Base-by-base conservation (phyloP, 2,888 invertebrate genomes). In the Heliconius erato region DNA sequence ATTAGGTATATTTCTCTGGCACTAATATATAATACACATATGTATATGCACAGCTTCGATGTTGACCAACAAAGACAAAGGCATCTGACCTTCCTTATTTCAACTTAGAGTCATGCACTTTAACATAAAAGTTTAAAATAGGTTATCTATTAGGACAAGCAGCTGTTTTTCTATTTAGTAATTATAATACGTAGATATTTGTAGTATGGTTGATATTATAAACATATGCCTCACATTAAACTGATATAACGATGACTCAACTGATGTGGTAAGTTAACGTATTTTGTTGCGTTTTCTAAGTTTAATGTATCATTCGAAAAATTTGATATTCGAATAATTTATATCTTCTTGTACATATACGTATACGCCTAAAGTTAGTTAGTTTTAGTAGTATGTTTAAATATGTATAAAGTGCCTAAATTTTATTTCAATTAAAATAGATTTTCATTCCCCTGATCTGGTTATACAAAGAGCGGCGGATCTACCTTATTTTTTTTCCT, bases 201-300 rank as follows among this genome's bases (percentile, higher is more conserved):
- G 14, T 49, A 49, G n/a, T 14, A n/a, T 40, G 2, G n/a, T 40
- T 3, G 26, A 26, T 11, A 72, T 72, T 28, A 72, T 72, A 49
- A 72, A 28, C 9, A 72, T 72, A 72, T 49, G 44, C 3, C 16
- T 19, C 26, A 72, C 49, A 72, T 72, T 72, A 72, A 72, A 72
- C 49, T 40, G 72, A 49, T 44, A 44, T 35, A n/a, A 49, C 5
- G 49, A 19, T 72, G 72, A 72, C 26, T 72, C 72, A 72, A 49
- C 26, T 72, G 14, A 26, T 49, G 44, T 26, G 14, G 16, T 19
- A 44, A 63, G 63, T 16, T 44, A 72, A 26, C 16, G 26, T 26
- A 72, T 72, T 12, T 11, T 69, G 2, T 40, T n/a, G 23, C 12
- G n/a, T 69, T 40, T 69, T 4, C 35, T 4, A 7, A 7, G 19